Base-by-base conservation (phyloP, 2,888 invertebrate species). In the Tipula confusa region DNA sequence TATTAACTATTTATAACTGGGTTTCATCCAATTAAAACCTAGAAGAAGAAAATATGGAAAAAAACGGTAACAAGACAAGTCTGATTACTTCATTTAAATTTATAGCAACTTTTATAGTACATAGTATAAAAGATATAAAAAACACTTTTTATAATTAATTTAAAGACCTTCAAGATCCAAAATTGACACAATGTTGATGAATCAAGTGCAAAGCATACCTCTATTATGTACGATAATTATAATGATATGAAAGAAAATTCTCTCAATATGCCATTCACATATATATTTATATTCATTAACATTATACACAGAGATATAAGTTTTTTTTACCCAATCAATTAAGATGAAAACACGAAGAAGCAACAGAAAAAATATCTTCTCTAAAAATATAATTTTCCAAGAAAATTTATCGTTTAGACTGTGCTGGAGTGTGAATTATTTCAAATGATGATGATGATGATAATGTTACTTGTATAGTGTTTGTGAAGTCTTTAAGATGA, bases 71-170 rank as follows among this genome's bases (percentile, higher is more conserved):
- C 64, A 64, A 64, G 64, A 64, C 64, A 64, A 64, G 64, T 24
- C 64, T 64, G 24, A 64, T 64, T 64, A 64, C 64, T 64, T 64
- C 64, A 24, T 24, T 64, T 64, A 64, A n/a, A 64, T 24, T 64
- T 64, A 64, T 64, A 64, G 9, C 7, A 24, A 24, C 24, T 64
- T 64, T 24, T 24, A 64, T 24, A 64, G n/a, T n/a, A n/a, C n/a
- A n/a, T n/a, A n/a, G n/a, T n/a, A 64, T 24, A 24, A 24, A 64
- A 64, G 24, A 24, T 7, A 64, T 64, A 64, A 24, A 18, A 64
- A 64, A 64, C 64, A 64, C 64, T 64, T 64, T n/a, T 64, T 64
- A 64, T 64, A 64, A 64, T 64, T 64, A 64, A 64, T 64, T 64
- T 64, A 64, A 43, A 64, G 64, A 64, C 24, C 64, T 64, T 64